These are phyloP conservation scores for Premnoplex brunnescens DNA, from an alignment of 2,797 vertebrate genomes.

Conservation along the genomic window DNA sequence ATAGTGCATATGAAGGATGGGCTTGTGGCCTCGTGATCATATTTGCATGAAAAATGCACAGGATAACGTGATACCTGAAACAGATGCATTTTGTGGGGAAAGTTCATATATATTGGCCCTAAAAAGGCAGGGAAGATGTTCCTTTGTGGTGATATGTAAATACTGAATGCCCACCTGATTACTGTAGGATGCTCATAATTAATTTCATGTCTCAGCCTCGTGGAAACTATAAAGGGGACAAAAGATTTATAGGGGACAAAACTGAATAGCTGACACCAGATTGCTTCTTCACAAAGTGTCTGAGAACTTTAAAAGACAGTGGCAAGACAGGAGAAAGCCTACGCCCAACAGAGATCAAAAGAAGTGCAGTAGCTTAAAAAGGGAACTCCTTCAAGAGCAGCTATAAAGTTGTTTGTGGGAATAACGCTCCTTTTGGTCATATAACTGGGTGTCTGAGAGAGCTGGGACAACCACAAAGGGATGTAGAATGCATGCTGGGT, in stretches of 20 bases:
- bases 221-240: background rate
- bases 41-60: background rate
- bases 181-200: background rate
- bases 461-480: background rate
- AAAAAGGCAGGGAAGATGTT: background rate
- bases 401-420: slow-evolving; percentile 23
- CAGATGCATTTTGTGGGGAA: background rate
- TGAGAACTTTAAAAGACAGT: background rate
- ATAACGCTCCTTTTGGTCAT: background rate
- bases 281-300: background rate
- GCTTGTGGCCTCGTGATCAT: background rate
- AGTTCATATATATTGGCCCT: background rate
- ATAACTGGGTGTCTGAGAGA: slow-evolving; percentile 7
- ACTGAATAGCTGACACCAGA: background rate
- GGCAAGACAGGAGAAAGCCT: background rate
- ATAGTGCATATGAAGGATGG: background rate
- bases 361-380: background rate
- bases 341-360: background rate
- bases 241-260: background rate
- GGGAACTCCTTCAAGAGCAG: background rate
- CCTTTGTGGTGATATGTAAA: background rate
- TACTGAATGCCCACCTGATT: background rate
- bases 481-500: background rate
- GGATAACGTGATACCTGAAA: background rate
- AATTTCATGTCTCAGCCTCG: background rate